phyloP scores from a whole-genome alignment of 1,140 invertebrate species.

The Mactra quadrangularis region DNA sequence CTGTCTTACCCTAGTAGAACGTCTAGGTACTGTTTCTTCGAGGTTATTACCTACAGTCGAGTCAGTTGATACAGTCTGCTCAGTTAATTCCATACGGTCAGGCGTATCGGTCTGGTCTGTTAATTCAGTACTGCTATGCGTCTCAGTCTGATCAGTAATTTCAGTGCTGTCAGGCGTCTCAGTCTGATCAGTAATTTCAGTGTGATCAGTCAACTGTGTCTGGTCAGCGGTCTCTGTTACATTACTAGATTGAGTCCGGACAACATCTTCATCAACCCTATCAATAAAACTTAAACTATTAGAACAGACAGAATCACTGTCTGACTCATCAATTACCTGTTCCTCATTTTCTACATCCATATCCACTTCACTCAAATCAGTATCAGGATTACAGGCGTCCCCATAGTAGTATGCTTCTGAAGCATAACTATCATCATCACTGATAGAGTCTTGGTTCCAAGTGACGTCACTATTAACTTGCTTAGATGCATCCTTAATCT shows the following conservation, averaged over 20 bases:
- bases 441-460: not conserved
- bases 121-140: not conserved
- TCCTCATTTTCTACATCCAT: not conserved
- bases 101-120: not conserved
- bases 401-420: not conserved
- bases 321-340: not conserved
- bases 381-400: constrained; percentile 34
- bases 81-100: not conserved
- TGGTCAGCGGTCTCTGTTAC: not conserved
- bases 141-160: too few relatives aligned
- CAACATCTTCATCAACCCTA: not conserved
- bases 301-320: not conserved
- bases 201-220: not conserved
- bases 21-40: not conserved
- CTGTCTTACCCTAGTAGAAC: not conserved
- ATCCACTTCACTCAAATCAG: not conserved
- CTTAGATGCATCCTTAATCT: not conserved
- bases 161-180: not conserved
- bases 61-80: not conserved
- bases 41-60: not conserved
- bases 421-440: not conserved
- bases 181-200: too few relatives aligned
- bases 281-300: not conserved
- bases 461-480: constrained; percentile 6
- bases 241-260: not conserved